These are phyloP conservation scores for Mus pahari DNA, from an alignment of 2,113 vertebrate genomes.

Conservation along the genomic window DNA sequence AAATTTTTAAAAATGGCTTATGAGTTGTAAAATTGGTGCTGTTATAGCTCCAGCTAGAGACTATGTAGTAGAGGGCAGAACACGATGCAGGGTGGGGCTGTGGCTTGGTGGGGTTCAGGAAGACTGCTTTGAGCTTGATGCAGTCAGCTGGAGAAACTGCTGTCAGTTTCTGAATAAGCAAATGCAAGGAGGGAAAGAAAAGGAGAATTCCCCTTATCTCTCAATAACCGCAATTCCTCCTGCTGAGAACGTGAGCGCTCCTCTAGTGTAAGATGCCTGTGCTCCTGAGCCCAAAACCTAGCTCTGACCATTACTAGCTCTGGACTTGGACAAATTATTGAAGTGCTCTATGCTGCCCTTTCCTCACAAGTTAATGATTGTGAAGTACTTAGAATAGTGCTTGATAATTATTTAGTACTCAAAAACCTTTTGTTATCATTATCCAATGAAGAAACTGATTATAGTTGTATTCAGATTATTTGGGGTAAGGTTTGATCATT, in stretches of 20 bases:
- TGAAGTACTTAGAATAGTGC: constrained; percentile 36
- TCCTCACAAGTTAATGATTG: constrained; percentile 24
- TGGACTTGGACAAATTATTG: constrained; percentile 49
- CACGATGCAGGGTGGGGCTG: background rate
- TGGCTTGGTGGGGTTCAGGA: background rate
- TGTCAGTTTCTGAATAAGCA: constrained; percentile 37
- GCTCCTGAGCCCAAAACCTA: constrained; percentile 19
- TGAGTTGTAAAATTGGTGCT: background rate
- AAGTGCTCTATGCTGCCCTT: constrained; percentile 38
- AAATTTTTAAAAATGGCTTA: constrained; percentile 25
- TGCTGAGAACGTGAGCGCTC: background rate
- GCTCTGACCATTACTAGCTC: constrained; percentile 3
- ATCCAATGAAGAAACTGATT: constrained; percentile 22
- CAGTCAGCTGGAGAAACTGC: constrained; percentile 6
- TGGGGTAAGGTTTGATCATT: background rate
- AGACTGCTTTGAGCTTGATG: constrained; percentile 41
- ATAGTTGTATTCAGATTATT: constrained; percentile 33
- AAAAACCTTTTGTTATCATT: constrained; percentile 36
- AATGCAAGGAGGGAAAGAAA: constrained; percentile 41
- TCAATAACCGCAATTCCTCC: background rate
- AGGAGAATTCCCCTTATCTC: background rate
- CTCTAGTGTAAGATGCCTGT: background rate
- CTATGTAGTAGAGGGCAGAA: background rate
- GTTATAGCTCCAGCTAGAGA: background rate
- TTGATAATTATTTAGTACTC: constrained; percentile 41